Evolutionary conservation across 2,888 invertebrate species (phyloP), one percentile per base, ranked within the genome.

Genomic region (Rhogogaster chlorosoma): DNA sequence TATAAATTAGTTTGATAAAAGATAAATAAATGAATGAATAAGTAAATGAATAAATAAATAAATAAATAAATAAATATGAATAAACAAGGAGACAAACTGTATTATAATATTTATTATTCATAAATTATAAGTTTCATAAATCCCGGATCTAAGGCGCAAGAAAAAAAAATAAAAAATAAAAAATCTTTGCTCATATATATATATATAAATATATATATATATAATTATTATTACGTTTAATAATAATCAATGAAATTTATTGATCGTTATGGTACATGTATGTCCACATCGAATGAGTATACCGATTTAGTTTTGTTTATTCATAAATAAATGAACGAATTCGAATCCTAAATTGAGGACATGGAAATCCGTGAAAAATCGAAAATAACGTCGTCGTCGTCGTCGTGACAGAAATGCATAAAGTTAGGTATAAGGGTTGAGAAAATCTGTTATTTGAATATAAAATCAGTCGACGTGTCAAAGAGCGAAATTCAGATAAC

Each of bases 391-490:
- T 67, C n/a, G n/a, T n/a, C n/a, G n/a, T n/a, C n/a, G n/a, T n/a
- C n/a, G n/a, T n/a, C 12, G 67, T 15, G 29, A 71, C 38, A 22
- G 22, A 42, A 22, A 12, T 26, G 73, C n/a, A 42, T 73, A 42
- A 73, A 42, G 1, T 73, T 67, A 53, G 29, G 12, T 10, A n/a
- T 42, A 42, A 45, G 45, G 32, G 29, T 75, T 75, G 18, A 53
- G 45, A 10, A 77, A 77, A 77, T 77, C 53, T 53, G 45, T 29
- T 80, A 61, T 80, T 80, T 38, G 80, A 80, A 80, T 80, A 36
- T 80, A 80, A 61, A 80, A 80, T n/a, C 38, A 80, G 61, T 61
- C 26, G 22, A 22, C 38, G 26, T 42, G 22, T 80, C 45, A 36
- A 49, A 61, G 61, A 38, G 61, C 6, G 22, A 80, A 80, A 80